These are phyloP conservation scores for Xiphophorus couchianus DNA, from an alignment of 2,113 vertebrate species.

Conservation along the genomic window DNA sequence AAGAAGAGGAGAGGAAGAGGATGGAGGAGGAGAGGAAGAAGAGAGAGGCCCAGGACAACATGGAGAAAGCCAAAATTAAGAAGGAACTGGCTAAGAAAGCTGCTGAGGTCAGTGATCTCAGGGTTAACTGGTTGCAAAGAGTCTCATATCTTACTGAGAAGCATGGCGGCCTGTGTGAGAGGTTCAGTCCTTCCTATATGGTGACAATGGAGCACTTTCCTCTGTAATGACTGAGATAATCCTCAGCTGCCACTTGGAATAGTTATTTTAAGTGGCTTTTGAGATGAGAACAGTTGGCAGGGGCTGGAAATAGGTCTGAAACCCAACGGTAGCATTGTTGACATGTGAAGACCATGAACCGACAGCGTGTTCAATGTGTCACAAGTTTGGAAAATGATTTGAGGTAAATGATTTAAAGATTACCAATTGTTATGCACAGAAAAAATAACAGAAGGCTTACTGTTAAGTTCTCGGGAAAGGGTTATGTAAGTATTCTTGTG, in stretches of 20 bases:
- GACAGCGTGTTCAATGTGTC: not conserved
- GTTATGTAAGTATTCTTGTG: conserved; percentile 36
- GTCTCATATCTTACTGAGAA: not conserved
- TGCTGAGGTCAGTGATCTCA: conserved; percentile 87
- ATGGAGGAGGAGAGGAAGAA: conserved; percentile 91
- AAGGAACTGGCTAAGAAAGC: conserved; percentile 93
- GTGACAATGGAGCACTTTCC: conserved; percentile 31
- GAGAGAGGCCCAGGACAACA: conserved; percentile 89
- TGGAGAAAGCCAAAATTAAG: conserved; percentile 95
- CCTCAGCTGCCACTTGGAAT: conserved; percentile 58
- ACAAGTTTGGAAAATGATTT: not conserved
- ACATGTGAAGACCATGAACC: conserved; percentile 35
- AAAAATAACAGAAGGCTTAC: not conserved
- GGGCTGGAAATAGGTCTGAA: conserved; percentile 43
- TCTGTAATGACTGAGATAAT: conserved; percentile 64
- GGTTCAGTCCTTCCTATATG: not conserved
- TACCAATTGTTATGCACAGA: not conserved
- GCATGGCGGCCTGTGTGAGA: not conserved
- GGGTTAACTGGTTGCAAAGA: not conserved
- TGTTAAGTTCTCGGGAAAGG: conserved; percentile 12
- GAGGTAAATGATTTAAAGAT: not conserved
- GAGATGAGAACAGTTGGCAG: conserved; percentile 56
- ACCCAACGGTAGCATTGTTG: conserved; percentile 29
- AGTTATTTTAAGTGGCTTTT: conserved; percentile 65
- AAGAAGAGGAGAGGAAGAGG: conserved; percentile 90